Conservation (phyloP, 2,797 vertebrate genomes). For the Notoglanidium macrostoma region DNA sequence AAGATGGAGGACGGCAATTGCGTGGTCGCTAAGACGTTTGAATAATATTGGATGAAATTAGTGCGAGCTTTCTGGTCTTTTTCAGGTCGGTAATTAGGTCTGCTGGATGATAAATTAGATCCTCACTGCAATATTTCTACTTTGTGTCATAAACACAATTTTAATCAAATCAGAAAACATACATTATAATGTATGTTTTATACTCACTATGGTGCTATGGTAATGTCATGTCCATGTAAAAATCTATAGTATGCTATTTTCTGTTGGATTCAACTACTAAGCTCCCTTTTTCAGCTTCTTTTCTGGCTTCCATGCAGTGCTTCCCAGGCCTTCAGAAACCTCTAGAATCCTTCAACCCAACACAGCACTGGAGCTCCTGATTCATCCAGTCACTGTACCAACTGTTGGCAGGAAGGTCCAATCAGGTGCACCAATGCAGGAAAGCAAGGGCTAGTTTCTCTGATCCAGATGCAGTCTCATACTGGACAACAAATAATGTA, state of each 20-base stretch:
- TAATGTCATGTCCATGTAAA: constrained; percentile 33
- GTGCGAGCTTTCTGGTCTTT: constrained; percentile 13
- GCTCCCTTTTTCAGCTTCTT: neutral
- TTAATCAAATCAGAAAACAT: constrained; percentile 23
- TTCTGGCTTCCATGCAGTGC: constrained; percentile 38
- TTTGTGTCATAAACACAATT: constrained; percentile 33
- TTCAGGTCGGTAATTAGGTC: constrained; percentile 9
- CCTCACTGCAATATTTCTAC: constrained; percentile 47
- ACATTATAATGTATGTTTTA: constrained; percentile 20
- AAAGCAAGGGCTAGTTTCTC: constrained; percentile 46
- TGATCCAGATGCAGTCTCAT: constrained; percentile 43
- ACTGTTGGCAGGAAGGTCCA: constrained; percentile 25
- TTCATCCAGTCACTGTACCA: constrained; percentile 32
- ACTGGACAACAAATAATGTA: neutral
- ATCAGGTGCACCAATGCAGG: constrained; percentile 39
- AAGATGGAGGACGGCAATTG: neutral
- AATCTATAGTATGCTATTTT: neutral
- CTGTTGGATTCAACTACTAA: constrained; percentile 26
- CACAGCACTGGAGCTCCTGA: constrained; percentile 35
- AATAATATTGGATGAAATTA: constrained; percentile 21
- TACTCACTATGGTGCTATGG: constrained; percentile 56
- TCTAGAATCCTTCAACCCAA: neutral
- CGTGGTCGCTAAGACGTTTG: neutral
- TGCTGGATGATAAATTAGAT: constrained; percentile 27
- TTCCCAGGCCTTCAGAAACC: constrained; percentile 40